phyloP scores from a whole-genome alignment of 1,140 invertebrate species.

The Batillaria attramentaria region DNA sequence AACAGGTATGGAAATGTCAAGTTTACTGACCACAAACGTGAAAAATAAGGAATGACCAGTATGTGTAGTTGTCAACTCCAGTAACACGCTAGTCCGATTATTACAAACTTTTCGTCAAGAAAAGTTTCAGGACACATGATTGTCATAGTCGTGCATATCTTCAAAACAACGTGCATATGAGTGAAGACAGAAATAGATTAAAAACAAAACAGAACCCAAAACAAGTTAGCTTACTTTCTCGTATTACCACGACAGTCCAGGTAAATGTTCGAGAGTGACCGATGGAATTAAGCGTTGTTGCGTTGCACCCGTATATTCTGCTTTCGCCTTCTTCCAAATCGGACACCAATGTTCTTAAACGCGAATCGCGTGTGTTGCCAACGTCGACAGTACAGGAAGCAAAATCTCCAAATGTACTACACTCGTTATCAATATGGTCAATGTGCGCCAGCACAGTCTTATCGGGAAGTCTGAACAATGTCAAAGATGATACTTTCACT shows the following conservation, averaged over 20 bases:
- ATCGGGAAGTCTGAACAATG: not conserved
- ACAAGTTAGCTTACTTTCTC: slow-evolving; percentile 13
- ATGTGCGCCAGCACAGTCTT: not conserved
- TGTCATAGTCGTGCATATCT: not conserved
- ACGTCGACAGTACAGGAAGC: slow-evolving; percentile 3
- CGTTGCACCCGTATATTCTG: slow-evolving; percentile 18
- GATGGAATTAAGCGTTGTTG: not conserved
- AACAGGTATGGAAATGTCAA: too few relatives aligned
- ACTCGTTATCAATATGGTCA: slow-evolving; percentile 11
- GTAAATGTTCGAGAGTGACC: not conserved
- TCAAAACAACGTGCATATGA: too few relatives aligned
- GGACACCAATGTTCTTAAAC: slow-evolving; percentile 15
- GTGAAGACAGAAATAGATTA: too few relatives aligned
- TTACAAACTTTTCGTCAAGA: not conserved
- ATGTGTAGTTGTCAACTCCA: not conserved
- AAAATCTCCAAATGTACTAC: slow-evolving; percentile 11
- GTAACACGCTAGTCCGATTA: not conserved
- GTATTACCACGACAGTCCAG: slow-evolving; percentile 3
- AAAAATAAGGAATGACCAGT: not conserved
- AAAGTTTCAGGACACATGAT: not conserved
- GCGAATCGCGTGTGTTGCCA: slow-evolving; percentile 4
- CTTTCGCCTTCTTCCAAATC: slow-evolving; percentile 20
- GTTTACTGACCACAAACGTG: not conserved
- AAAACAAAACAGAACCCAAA: not conserved
- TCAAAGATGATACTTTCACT: slow-evolving; percentile 18